Evolutionary conservation across 2,797 vertebrate genomes (phyloP), one percentile per base, ranked within the genome.

Genomic region (Rachycentron canadum): DNA sequence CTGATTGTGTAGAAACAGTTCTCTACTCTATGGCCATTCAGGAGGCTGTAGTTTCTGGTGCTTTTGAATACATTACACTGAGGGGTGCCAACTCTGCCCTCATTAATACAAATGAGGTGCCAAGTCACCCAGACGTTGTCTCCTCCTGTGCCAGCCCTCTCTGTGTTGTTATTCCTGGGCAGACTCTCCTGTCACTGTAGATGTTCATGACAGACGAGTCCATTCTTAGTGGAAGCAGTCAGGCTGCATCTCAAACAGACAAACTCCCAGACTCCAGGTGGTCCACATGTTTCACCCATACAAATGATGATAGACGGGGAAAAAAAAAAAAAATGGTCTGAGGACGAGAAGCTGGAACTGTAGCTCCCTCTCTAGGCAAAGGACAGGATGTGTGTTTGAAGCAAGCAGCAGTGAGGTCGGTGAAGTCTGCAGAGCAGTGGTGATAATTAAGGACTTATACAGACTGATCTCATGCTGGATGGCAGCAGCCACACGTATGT

Each of bases 341-440:
- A 36, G 21, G 32, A 6, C 41, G 32, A 73, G 25, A 43, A 47
- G 25, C 41, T 76, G 76, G 80, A 67, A 47, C 21, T 60, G n/a
- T n/a, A 82, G 84, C 86, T 26, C 89, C 86, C 84, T 80, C 88
- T 89, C 69, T 62, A 55, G 91, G 82, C 7, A 19, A 25, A 25
- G 1, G 14, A 23, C 3, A 4, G 30, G 34, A 69, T 30, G 59
- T 36, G 26, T 52, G 47, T 45, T 13, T 25, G 7, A 26, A 57
- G 49, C 49, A 45, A 47, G 61, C 6, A 28, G 6, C 23, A 58
- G 1, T 40, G 32, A 79, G 26, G 9, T 47, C 43, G 60, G 40
- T 30, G 28, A 25, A 34, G 36, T 34, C 30, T 38, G n/a, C 41
- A 47, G 45, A 41, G 7, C 25, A 21, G 28, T 40, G 58, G 21